phyloP scores from a whole-genome alignment of 2,888 invertebrate species.

The Abscondita cerata region DNA sequence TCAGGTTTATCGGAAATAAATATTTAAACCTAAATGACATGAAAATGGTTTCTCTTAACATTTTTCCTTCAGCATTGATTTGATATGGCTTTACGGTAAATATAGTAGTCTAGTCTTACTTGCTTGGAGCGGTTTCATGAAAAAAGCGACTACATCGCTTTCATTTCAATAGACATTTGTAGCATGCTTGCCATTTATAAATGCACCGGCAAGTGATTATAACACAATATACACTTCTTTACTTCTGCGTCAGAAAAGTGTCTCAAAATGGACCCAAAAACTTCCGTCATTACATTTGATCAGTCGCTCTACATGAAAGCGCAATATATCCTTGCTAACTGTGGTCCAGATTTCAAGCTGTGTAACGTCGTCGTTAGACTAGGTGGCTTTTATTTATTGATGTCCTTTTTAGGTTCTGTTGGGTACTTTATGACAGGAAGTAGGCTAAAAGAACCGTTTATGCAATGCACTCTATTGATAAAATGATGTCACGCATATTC shows the following conservation, averaged over 20 bases:
- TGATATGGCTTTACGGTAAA: not conserved
- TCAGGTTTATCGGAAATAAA: not conserved
- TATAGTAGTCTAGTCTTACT: not conserved
- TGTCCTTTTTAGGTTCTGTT: too few species aligned
- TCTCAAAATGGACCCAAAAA: not conserved
- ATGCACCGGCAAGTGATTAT: not conserved
- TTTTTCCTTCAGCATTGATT: not conserved
- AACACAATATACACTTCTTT: not conserved
- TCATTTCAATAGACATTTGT: not conserved
- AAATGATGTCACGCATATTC: not conserved
- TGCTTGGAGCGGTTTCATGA: not conserved
- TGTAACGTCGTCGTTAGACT: too few species aligned
- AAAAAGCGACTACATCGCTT: not conserved
- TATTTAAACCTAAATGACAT: too few species aligned
- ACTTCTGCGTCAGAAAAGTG: not conserved
- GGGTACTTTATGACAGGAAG: too few species aligned
- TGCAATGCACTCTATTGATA: not conserved
- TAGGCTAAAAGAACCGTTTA: not conserved
- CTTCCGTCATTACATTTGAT: not conserved
- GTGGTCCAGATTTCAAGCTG: not conserved
- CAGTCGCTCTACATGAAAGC: not conserved
- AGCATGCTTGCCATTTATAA: not conserved
- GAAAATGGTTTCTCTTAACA: too few species aligned
- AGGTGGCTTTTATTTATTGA: too few species aligned
- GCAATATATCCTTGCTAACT: not conserved